Percentiles rank a stretch among this genome's conserved stretches.
These are phyloP conservation scores for Thunnus thynnus DNA, from an alignment of 2,113 vertebrate species.

Conservation along the genomic window DNA sequence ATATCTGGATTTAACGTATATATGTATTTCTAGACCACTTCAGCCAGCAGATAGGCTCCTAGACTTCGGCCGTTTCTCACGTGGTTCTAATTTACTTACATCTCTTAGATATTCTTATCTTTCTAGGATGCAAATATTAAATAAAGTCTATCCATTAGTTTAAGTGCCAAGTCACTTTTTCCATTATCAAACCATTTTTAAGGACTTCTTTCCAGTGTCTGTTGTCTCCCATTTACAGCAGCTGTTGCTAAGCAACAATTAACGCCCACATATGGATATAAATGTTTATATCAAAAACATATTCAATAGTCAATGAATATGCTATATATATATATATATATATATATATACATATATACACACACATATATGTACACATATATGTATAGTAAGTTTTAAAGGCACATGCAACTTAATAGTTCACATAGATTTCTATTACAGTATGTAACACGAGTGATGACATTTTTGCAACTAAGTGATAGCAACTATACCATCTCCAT, in stretches of 20 bases:
- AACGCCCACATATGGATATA: constrained; percentile 35
- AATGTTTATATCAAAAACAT: constrained; percentile 44
- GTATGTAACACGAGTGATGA: not conserved
- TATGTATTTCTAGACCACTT: too few relatives aligned
- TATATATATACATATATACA: too few relatives aligned
- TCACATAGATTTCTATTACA: not conserved
- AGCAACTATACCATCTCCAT: constrained; percentile 14
- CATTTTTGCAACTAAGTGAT: not conserved
- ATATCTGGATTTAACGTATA: too few relatives aligned
- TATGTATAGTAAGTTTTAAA: not conserved
- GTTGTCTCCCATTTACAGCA: constrained; percentile 58
- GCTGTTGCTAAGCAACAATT: constrained; percentile 76
- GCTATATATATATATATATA: constrained; percentile 37
- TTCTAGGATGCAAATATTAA: not conserved
- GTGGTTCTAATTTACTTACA: too few relatives aligned
- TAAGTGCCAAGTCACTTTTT: constrained; percentile 8
- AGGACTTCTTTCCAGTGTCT: constrained; percentile 17
- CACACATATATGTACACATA: too few relatives aligned
- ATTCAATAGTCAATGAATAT: constrained; percentile 21
- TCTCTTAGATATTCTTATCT: too few relatives aligned
- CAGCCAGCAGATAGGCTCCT: too few relatives aligned
- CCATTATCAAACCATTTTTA: constrained; percentile 35
- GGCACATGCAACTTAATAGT: not conserved
- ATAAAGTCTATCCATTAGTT: not conserved
- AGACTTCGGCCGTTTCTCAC: too few relatives aligned